Base-by-base conservation (phyloP, 2,797 vertebrate genomes). In the Holocentrus rufus region DNA sequence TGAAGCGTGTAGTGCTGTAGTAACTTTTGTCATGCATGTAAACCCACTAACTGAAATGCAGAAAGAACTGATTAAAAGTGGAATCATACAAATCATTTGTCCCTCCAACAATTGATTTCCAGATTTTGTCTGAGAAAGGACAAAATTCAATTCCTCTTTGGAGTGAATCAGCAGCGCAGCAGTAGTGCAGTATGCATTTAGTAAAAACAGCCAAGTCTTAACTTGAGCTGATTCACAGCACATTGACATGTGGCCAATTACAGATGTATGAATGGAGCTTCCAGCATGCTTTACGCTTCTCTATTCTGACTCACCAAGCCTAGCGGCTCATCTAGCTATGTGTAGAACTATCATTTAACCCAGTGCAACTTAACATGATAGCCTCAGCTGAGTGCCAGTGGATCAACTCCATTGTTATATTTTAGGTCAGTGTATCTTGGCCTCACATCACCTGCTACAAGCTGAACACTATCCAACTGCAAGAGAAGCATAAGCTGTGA, bases 391-490 rank as follows among this genome's bases (percentile, higher is more conserved):
- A 0, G 58, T 10, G 70, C 63, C 66, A 63, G 47, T 2, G 61
- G 55, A 82, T 74, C 72, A 4, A 53, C 7, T 69, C 34, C 77
- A 61, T 71, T 50, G 47, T 75, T 85, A 75, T 83, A 69, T 84
- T 65, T 72, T 64, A 75, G 83, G 73, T 72, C 75, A 83, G 56
- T 7, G 62, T 80, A 75, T 71, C 61, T 72, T 80, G 80, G 66
- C 73, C 25, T n/a, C 0, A 23, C 53, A 13, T 83, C 84, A 44
- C 66, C 67, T 57, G 66, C 70, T 71, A 72, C 74, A 74, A 76
- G 63, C 72, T 54, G 59, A 88, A 88, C 84, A 69, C 22, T 64
- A 85, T 77, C 88, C 80, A 72, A 69, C 64, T 25, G 72, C 68
- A 18, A 70, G 78, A 72, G 77, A 70, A 72, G 83, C 76, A 79